These are phyloP conservation scores for Hephaestus fuliginosus DNA, from an alignment of 2,797 vertebrate species.

Conservation along the genomic window DNA sequence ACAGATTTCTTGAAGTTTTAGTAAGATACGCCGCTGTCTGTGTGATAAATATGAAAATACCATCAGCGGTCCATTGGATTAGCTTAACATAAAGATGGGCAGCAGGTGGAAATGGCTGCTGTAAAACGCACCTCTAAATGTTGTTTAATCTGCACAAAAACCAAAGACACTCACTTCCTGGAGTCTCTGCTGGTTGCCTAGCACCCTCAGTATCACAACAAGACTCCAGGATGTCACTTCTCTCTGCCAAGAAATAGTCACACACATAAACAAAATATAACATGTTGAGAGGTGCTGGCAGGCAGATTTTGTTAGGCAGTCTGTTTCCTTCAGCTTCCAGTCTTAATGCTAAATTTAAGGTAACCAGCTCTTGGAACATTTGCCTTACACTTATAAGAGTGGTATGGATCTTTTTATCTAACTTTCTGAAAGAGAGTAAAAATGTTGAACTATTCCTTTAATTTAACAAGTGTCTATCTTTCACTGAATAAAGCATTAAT, in stretches of 20 bases:
- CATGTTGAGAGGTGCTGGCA: neutral
- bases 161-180: neutral
- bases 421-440: neutral
- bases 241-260: neutral
- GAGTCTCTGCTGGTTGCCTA: neutral
- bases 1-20: too few species aligned
- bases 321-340: neutral
- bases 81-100: neutral
- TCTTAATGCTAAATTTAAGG: too few species aligned
- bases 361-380: slow-evolving; percentile 1
- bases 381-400: neutral
- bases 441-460: neutral
- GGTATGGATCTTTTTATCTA: neutral
- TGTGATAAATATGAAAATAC: neutral
- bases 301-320: neutral
- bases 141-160: neutral
- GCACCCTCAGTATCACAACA: neutral
- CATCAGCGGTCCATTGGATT: neutral
- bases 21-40: neutral
- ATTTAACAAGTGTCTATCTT: neutral
- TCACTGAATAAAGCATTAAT: neutral
- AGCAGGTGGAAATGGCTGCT: neutral
- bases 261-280: neutral
- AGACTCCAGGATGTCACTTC: neutral
- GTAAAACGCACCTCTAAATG: neutral